phyloP scores from a whole-genome alignment of 2,888 invertebrate genomes.

The Perizoma flavofasciatum region DNA sequence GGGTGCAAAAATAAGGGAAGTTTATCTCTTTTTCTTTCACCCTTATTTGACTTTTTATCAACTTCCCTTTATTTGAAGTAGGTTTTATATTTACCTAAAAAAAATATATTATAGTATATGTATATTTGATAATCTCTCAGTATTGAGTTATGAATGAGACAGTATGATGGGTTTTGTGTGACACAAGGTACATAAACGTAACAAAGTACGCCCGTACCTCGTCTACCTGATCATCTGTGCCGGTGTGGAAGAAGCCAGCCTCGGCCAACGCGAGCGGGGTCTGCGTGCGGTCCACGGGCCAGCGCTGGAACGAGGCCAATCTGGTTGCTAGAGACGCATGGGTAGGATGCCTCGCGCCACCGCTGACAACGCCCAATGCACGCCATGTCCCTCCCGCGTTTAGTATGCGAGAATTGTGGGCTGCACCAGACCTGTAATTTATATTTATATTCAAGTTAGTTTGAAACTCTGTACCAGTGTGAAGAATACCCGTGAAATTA shows the following conservation, averaged over 20 bases:
- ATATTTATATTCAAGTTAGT: background rate
- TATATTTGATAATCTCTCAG: too few relatives aligned
- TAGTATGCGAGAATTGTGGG: conserved; percentile 67
- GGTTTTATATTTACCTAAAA: too few relatives aligned
- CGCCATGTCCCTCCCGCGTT: conserved; percentile 66
- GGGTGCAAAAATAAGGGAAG: too few relatives aligned
- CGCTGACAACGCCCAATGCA: conserved; percentile 69
- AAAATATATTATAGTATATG: too few relatives aligned
- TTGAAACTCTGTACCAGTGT: too few relatives aligned
- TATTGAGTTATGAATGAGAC: background rate
- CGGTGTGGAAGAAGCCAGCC: conserved; percentile 95
- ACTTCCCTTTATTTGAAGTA: too few relatives aligned
- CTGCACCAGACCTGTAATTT: conserved; percentile 61
- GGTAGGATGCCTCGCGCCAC: conserved; percentile 84
- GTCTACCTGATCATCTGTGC: conserved; percentile 86
- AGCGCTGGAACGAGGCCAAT: conserved; percentile 87
- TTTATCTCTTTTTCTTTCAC: too few relatives aligned
- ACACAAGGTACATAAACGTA: conserved; percentile 5
- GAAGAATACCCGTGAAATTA: background rate
- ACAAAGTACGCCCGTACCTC: conserved; percentile 20
- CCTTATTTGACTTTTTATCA: too few relatives aligned
- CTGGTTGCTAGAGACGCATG: conserved; percentile 87
- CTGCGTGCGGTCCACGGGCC: conserved; percentile 91
- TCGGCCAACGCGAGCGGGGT: conserved; percentile 90
- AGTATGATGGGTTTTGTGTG: background rate